Evolutionary conservation across 2,113 vertebrate genomes (phyloP).

Genomic region (Trichomycterus rosablanca): DNA sequence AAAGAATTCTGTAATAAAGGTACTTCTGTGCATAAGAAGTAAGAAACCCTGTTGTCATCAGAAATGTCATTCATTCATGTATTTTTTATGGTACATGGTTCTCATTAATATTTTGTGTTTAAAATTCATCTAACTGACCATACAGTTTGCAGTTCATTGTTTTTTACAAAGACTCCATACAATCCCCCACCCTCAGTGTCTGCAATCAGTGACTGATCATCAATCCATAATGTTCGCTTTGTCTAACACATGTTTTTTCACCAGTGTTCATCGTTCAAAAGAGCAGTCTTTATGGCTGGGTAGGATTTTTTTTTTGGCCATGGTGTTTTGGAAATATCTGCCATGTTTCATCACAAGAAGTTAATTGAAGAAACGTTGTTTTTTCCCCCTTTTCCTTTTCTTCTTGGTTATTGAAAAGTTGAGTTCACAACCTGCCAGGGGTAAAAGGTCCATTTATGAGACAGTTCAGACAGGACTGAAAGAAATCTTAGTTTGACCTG

Average conservation of each 20-base stretch:
- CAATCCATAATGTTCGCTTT: slow-evolving; percentile 21
- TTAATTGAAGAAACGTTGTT: slow-evolving; percentile 30
- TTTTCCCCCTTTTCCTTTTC: slow-evolving; percentile 15
- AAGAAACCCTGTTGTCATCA: slow-evolving; percentile 72
- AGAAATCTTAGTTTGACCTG: slow-evolving; percentile 48
- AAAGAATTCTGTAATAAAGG: slow-evolving; percentile 39
- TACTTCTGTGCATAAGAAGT: slow-evolving; percentile 51
- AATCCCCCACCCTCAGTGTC: slow-evolving; percentile 49
- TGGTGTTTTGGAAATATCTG: slow-evolving; percentile 31
- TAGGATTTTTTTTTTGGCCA: slow-evolving; percentile 40
- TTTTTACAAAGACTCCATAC: slow-evolving; percentile 40
- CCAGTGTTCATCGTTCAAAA: slow-evolving; percentile 43
- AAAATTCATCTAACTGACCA: slow-evolving; percentile 30
- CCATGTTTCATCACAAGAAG: slow-evolving; percentile 31
- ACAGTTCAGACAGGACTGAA: slow-evolving; percentile 32
- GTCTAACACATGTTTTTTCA: slow-evolving; percentile 51
- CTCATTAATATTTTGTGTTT: slow-evolving; percentile 37
- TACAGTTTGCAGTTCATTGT: slow-evolving; percentile 39
- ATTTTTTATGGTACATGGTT: slow-evolving; percentile 39
- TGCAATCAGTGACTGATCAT: slow-evolving; percentile 32
- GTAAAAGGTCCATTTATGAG: slow-evolving; percentile 32
- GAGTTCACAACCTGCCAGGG: slow-evolving; percentile 24
- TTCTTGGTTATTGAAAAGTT: slow-evolving; percentile 24
- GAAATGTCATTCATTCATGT: slow-evolving; percentile 51
- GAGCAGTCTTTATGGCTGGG: slow-evolving; percentile 44